Evolutionary conservation across 2,888 invertebrate genomes (phyloP), one percentile per base, ranked within the genome.

Genomic region (Drosophila demipolita): DNA sequence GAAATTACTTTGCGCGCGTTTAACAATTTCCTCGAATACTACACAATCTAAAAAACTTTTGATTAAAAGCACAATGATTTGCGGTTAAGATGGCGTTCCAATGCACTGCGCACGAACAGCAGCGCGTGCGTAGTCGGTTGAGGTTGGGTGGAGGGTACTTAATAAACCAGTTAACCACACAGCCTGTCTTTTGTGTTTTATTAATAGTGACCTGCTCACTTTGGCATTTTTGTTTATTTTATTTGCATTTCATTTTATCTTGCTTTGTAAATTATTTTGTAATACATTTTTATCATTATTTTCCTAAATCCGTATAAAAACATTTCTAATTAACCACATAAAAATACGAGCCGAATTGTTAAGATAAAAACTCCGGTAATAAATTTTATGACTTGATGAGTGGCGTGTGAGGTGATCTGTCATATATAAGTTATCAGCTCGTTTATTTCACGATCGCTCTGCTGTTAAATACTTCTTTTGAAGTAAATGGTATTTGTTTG

Each of bases 41-140:
- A 80, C 88, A 88, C 89, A 89, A 85, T 84, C 88, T 73, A 89
- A 89, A 87, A 79, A 75, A 84, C 76, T 87, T 89, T 89, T 84
- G 75, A 82, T 84, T 82, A 88, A 84, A 88, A 88, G 78, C 83
- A 73, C 85, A 83, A 45, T 57, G 45, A 59, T 72, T 75, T 79
- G 82, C 73, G 87, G 75, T 78, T 87, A 76, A 69, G 69, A 70
- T 70, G 36, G 52, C 67, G 61, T 64, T 55, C 45, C 23, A 45
- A 45, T 45, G 45, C 45, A 26, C 45, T 45, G 23, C 45, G 23
- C 23, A 23, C 45, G 45, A 45, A 45, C 45, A 23, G 45, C 20
- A 7, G 15, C 15, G 20, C 48, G 23, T 23, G 38, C 35, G 26
- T 57, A 75, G n/a, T 33, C 59, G 63, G 60, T 59, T 29, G 12